phyloP scores from a whole-genome alignment of 2,888 invertebrate genomes.

The Spisula solida region DNA sequence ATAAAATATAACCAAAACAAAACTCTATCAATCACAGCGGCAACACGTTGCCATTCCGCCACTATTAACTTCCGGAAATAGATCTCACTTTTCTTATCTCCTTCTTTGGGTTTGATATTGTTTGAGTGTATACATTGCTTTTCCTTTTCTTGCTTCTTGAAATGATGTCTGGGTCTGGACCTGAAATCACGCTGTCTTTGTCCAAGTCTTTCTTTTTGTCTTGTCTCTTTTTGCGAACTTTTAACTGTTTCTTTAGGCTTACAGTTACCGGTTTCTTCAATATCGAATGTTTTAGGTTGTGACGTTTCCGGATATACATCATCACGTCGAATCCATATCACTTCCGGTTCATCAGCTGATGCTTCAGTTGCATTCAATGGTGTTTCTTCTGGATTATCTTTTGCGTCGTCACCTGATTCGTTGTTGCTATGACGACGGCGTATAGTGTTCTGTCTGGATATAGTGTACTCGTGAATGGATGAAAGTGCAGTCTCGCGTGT shows the following conservation, averaged over 20 bases:
- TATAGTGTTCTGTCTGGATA: slow-evolving; percentile 62
- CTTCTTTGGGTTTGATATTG: slow-evolving; percentile 52
- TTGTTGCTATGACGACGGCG: slow-evolving; percentile 61
- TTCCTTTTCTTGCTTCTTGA: slow-evolving; percentile 12
- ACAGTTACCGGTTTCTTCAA: slow-evolving; percentile 39
- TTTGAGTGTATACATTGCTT: slow-evolving; percentile 42
- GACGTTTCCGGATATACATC: slow-evolving; percentile 64
- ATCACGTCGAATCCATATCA: slow-evolving; percentile 72
- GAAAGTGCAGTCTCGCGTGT: slow-evolving; percentile 67
- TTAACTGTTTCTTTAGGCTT: not conserved
- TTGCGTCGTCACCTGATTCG: slow-evolving; percentile 40
- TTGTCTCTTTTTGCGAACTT: not conserved
- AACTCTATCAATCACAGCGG: slow-evolving; percentile 84
- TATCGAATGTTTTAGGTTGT: slow-evolving; percentile 60
- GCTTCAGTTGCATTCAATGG: slow-evolving; percentile 22
- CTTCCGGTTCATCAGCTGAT: slow-evolving; percentile 60
- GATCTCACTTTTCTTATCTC: slow-evolving; percentile 66
- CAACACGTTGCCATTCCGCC: slow-evolving; percentile 86
- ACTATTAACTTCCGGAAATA: slow-evolving; percentile 79
- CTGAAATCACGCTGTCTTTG: slow-evolving; percentile 23
- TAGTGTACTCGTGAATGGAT: slow-evolving; percentile 65
- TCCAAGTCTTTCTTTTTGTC: slow-evolving; percentile 1
- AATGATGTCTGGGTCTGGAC: slow-evolving; percentile 32
- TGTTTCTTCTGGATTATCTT: slow-evolving; percentile 39
- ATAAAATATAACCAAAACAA: slow-evolving; percentile 85